These are phyloP conservation scores for Symphodus melops DNA, from an alignment of 2,113 vertebrate species.

Conservation along the genomic window DNA sequence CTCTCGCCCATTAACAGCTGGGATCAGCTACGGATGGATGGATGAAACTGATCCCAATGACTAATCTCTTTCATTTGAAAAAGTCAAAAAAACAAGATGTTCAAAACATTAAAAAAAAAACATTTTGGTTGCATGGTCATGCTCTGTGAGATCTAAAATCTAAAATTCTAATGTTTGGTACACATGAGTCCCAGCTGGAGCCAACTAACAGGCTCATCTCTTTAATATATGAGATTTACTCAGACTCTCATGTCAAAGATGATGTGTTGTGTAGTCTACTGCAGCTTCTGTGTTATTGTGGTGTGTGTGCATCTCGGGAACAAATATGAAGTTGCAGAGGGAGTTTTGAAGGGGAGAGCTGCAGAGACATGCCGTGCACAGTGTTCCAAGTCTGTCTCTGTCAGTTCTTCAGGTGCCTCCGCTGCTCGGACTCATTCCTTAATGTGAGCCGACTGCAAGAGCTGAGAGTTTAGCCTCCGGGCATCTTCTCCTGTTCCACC, in stretches of 20 bases:
- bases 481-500: conserved; percentile 20
- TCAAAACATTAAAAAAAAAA: no score
- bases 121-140: no score
- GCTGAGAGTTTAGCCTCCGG: conserved; percentile 38
- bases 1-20: no score
- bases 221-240: neutral
- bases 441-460: conserved; percentile 38
- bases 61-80: no score
- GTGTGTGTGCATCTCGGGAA: neutral
- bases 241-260: neutral
- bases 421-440: conserved; percentile 11
- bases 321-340: conserved; percentile 35
- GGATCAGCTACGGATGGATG: no score
- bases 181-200: neutral
- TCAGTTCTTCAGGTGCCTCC: conserved; percentile 22
- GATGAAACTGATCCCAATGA: no score
- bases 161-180: neutral
- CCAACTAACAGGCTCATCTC: neutral
- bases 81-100: no score
- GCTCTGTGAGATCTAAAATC: neutral
- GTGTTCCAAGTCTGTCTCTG: conserved; percentile 7
- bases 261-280: conserved; percentile 33
- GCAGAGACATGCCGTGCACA: neutral
- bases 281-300: conserved; percentile 30
- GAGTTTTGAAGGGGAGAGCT: conserved; percentile 1